Evolutionary conservation across 2,888 invertebrate genomes (phyloP).

Genomic region (Litoditis marina): DNA sequence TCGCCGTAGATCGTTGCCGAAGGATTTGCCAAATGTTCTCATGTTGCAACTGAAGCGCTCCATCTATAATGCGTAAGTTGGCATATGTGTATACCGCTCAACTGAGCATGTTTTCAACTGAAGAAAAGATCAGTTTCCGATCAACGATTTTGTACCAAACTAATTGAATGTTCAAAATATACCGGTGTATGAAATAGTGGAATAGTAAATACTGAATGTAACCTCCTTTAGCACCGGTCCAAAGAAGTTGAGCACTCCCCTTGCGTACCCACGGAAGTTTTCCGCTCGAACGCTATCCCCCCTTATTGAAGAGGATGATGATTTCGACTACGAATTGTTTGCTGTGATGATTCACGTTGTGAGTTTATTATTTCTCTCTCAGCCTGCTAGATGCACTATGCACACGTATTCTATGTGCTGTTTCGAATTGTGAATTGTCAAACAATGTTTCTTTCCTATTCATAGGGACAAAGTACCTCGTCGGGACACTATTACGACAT

Average conservation of each 20-base stretch:
- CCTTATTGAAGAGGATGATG: slow-evolving; percentile 1
- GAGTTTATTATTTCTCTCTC: too few relatives aligned
- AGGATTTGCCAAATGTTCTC: slow-evolving; percentile 49
- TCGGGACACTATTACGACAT: slow-evolving; percentile 72
- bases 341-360: slow-evolving; percentile 71
- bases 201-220: neutral
- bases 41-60: slow-evolving; percentile 56
- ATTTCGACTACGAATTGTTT: slow-evolving; percentile 67
- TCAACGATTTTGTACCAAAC: too few relatives aligned
- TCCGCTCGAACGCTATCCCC: slow-evolving; percentile 9
- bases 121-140: neutral
- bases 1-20: slow-evolving; percentile 22
- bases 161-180: slow-evolving; percentile 1
- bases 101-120: too few relatives aligned
- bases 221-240: slow-evolving; percentile 37
- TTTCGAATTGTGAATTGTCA: too few relatives aligned
- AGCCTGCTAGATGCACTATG: too few relatives aligned
- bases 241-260: slow-evolving; percentile 48
- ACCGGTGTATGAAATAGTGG: neutral
- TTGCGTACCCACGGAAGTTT: slow-evolving; percentile 47
- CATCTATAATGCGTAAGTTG: slow-evolving; percentile 36
- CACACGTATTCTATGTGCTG: too few relatives aligned
- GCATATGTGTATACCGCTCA: neutral
- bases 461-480: slow-evolving; percentile 68
- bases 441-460: too few relatives aligned